Percentiles rank a stretch among this genome's conserved stretches.
Evolutionary conservation across 2,113 vertebrate species (phyloP).

Genomic region (Salvelinus fontinalis): DNA sequence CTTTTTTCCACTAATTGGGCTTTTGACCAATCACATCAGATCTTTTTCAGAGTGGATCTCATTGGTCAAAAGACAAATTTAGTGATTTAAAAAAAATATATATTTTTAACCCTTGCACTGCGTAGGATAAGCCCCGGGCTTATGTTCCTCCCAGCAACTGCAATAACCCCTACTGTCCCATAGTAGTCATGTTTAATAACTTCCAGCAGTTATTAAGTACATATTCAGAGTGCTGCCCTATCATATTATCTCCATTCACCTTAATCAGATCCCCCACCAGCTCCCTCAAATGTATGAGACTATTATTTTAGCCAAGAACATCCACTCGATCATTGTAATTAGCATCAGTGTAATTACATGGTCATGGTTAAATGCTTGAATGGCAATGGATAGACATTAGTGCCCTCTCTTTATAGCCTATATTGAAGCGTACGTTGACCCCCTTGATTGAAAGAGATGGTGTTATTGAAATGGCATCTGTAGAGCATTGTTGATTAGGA

Average conservation of each 20-base stretch:
- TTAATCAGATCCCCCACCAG: slow-evolving; percentile 39
- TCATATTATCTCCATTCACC: slow-evolving; percentile 26
- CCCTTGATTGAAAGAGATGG: background rate
- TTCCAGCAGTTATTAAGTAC: slow-evolving; percentile 15
- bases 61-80: too few relatives aligned
- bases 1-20: too few relatives aligned
- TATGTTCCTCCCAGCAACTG: background rate
- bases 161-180: background rate
- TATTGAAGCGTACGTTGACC: background rate
- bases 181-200: background rate
- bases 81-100: background rate
- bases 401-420: background rate
- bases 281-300: slow-evolving; percentile 34
- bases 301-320: slow-evolving; percentile 42
- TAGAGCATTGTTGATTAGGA: too few relatives aligned
- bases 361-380: slow-evolving; percentile 27
- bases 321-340: slow-evolving; percentile 42
- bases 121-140: background rate
- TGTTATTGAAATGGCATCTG: background rate
- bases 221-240: background rate
- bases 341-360: slow-evolving; percentile 47
- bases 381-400: background rate
- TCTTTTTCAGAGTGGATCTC: too few relatives aligned
- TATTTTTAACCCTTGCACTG: background rate
- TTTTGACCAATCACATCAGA: too few relatives aligned